Base-by-base conservation (phyloP, 2,888 invertebrate species). In the Norana najaformis region DNA sequence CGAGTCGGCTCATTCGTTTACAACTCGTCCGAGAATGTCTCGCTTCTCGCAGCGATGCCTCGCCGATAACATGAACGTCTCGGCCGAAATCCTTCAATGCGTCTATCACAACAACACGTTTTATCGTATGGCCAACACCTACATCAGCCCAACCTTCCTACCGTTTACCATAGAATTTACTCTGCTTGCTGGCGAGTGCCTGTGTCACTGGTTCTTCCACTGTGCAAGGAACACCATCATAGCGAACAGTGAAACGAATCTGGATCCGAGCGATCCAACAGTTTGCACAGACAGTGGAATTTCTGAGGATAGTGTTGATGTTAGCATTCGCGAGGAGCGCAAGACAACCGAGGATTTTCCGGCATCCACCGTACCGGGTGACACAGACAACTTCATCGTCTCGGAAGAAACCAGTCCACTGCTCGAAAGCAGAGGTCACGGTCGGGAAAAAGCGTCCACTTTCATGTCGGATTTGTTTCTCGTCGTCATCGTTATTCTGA, bases 131-230 rank as follows among this genome's bases (percentile, higher is more conserved):
- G 37, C 47, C 34, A 47, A 35, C 5, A 36, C 41, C 16, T 88
- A 47, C 13, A 36, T 41, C 39, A 36, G 47, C 41, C 37, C 36
- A 6, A 90, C 88, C 6, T 47, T 88, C 38, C 88, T 82, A 8
- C 90, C 90, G 23, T 90, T 90, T 35, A 69, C 88, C 2, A 85
- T 90, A 36, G 85, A 90, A 39, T 90, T 90, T 37, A 85, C 90
- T 5, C 88, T 90, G 36, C 36, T 90, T n/a, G 90, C 83, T 11
- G 85, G 83, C 23, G 90, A 90, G 88, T 90, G 88, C 23, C 47
- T 88, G 35, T 47, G 83, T 30, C 88, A 90, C 88, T 88, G 85
- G 90, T 90, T 41, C 88, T 83, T 88, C 36, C 90, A 90, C 34
- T 90, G 90, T 30, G 88, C 39, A 13, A 20, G n/a, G 4, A 16